These are phyloP conservation scores for Vombatus ursinus DNA, from an alignment of 2,113 vertebrate genomes.

Conservation along the genomic window DNA sequence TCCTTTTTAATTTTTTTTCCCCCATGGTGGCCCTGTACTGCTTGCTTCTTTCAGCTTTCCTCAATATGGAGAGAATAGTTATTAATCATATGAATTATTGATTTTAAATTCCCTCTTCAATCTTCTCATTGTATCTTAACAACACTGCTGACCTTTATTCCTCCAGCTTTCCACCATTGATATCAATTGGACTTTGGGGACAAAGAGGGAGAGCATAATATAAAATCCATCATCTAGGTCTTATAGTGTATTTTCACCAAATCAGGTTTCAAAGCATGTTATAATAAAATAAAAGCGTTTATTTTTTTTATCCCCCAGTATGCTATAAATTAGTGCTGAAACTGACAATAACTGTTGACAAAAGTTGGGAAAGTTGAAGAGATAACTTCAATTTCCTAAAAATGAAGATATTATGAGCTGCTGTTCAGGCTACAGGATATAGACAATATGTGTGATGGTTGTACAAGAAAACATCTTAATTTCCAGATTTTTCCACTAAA, in stretches of 20 bases:
- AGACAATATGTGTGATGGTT: not conserved
- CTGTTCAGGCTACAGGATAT: not conserved
- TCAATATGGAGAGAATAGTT: not conserved
- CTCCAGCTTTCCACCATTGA: not conserved
- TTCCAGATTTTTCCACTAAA: constrained; percentile 7
- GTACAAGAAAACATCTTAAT: not conserved
- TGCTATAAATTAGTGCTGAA: not conserved
- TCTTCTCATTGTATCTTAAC: not conserved
- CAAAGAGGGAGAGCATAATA: not conserved
- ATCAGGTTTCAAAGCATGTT: not conserved
- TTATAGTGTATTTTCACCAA: not conserved
- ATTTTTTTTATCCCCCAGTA: not conserved
- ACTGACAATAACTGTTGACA: not conserved
- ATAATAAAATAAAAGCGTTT: not conserved
- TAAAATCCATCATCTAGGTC: not conserved
- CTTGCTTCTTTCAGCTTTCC: not conserved
- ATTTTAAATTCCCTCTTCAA: not conserved
- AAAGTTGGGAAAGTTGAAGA: not conserved
- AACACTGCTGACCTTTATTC: not conserved
- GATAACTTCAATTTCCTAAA: not conserved
- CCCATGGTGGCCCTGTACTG: not conserved
- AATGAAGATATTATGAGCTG: not conserved
- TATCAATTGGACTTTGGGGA: constrained; percentile 1
- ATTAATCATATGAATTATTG: not conserved
- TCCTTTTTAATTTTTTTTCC: not conserved